Evolutionary conservation across 2,888 invertebrate genomes (phyloP).

Genomic region (Anagyrus pseudococci): DNA sequence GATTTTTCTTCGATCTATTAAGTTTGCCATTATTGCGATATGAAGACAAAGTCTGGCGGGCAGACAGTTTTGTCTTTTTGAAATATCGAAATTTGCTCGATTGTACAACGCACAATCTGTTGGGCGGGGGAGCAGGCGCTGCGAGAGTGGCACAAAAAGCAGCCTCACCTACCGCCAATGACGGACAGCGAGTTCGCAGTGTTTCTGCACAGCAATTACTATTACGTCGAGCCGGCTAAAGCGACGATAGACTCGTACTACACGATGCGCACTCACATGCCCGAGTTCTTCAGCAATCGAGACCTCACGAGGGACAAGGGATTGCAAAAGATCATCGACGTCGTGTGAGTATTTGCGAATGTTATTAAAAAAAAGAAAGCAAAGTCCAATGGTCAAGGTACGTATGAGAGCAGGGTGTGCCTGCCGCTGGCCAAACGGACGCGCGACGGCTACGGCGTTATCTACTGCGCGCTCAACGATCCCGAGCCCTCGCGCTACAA

Average conservation of each 20-base stretch:
- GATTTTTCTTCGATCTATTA: too few relatives aligned
- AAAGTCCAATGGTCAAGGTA: not conserved
- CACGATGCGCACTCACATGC: slow-evolving; percentile 72
- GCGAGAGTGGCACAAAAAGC: slow-evolving; percentile 71
- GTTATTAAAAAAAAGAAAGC: not conserved
- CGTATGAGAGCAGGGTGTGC: not conserved
- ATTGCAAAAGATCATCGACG: slow-evolving; percentile 62
- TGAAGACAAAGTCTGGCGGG: too few relatives aligned
- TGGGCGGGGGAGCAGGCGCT: slow-evolving; percentile 69
- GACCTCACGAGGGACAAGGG: slow-evolving; percentile 63
- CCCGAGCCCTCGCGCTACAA: slow-evolving; percentile 67
- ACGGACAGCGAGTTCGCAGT: slow-evolving; percentile 69
- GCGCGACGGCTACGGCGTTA: slow-evolving; percentile 65
- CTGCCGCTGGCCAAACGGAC: not conserved
- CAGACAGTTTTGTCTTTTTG: too few relatives aligned
- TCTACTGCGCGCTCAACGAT: slow-evolving; percentile 66
- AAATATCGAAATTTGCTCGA: too few relatives aligned
- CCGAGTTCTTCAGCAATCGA: slow-evolving; percentile 55
- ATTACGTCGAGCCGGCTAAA: slow-evolving; percentile 74
- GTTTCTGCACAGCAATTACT: slow-evolving; percentile 74
- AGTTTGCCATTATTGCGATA: too few relatives aligned
- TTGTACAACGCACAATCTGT: too few relatives aligned
- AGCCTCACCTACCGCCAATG: slow-evolving; percentile 71
- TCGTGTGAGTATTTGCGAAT: slow-evolving; percentile 60
- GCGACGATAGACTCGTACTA: slow-evolving; percentile 73